Evolutionary conservation across 2,797 vertebrate species (phyloP).

Genomic region (Hapalemur alaotrensis): DNA sequence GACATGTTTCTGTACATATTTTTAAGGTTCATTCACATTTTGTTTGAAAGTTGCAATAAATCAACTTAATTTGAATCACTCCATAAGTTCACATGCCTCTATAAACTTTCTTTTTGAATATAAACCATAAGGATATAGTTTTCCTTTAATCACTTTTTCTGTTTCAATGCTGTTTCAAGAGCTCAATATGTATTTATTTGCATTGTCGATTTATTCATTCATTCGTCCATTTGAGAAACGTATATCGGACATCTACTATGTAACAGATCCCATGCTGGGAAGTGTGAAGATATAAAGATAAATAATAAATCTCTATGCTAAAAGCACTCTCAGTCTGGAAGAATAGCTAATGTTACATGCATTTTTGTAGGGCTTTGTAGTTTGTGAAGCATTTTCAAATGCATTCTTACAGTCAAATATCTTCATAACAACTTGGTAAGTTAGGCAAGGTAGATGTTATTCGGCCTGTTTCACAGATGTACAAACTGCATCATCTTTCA

Average conservation of each 20-base stretch:
- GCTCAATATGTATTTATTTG: conserved; percentile 40
- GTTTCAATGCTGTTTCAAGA: not conserved
- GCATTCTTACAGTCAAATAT: not conserved
- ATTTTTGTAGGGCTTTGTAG: not conserved
- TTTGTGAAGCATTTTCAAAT: conserved; percentile 21
- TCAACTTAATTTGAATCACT: conserved; percentile 65
- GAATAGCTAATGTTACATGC: not conserved
- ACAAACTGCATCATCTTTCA: not conserved
- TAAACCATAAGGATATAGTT: conserved; percentile 30
- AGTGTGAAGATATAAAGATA: conserved; percentile 12
- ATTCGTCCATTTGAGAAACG: not conserved
- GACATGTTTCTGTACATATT: conserved; percentile 64
- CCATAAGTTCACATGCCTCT: conserved; percentile 26
- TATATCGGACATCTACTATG: not conserved
- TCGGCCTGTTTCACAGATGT: not conserved
- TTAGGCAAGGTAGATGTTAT: not conserved
- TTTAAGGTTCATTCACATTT: conserved; percentile 71
- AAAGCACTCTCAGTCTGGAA: not conserved
- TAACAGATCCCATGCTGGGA: not conserved
- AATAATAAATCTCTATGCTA: not conserved
- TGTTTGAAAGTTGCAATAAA: conserved; percentile 72
- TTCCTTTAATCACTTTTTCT: conserved; percentile 35
- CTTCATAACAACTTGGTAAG: not conserved
- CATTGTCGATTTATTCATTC: conserved; percentile 26
- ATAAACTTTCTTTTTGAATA: conserved; percentile 46